These are phyloP conservation scores for Sphaerodactylus townsendi DNA, from an alignment of 2,113 vertebrate species.

Conservation along the genomic window DNA sequence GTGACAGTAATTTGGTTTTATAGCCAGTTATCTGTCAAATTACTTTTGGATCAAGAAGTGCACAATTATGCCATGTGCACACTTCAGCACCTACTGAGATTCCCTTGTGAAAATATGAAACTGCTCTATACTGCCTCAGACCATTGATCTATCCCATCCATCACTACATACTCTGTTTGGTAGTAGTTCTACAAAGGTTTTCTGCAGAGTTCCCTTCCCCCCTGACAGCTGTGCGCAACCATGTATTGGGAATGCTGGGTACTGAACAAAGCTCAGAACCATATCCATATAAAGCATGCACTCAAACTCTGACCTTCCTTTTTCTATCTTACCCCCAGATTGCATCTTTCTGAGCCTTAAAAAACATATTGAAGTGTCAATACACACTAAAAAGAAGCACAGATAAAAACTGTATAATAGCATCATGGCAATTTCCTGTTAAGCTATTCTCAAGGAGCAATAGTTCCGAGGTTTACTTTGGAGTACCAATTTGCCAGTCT, in stretches of 20 bases:
- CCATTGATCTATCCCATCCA: neutral
- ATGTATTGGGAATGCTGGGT: neutral
- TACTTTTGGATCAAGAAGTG: neutral
- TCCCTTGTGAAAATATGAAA: neutral
- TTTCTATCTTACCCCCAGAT: neutral
- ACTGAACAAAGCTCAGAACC: neutral
- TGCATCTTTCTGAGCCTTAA: neutral
- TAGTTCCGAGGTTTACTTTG: too few species aligned
- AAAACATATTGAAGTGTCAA: too few species aligned
- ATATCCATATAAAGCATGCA: neutral
- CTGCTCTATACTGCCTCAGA: neutral
- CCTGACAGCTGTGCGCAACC: too few species aligned
- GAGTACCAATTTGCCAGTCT: too few species aligned
- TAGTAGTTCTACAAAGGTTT: neutral
- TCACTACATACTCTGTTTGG: neutral
- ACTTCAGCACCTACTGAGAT: neutral
- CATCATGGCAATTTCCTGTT: neutral
- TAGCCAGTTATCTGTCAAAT: neutral
- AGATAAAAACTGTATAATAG: neutral
- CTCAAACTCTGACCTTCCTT: neutral
- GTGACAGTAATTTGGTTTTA: conserved; percentile 6
- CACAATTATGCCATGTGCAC: neutral
- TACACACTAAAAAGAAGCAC: neutral
- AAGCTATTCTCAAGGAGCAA: neutral
- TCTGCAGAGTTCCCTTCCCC: neutral